Base-by-base conservation (phyloP, 2,888 invertebrate genomes). In the Myopa testacea region DNA sequence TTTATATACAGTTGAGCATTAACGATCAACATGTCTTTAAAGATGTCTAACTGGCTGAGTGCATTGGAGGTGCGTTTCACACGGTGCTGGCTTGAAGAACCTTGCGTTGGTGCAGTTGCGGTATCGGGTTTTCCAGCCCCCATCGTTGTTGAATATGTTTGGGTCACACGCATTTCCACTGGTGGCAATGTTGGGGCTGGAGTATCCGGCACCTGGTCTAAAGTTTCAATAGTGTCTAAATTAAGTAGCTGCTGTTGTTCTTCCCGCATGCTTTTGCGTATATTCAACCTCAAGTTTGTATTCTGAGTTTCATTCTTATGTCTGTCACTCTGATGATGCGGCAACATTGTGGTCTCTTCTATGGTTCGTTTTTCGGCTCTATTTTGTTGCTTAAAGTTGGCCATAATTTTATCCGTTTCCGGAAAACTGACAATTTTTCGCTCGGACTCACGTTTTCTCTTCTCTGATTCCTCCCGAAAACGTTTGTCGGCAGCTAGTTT, bases 1-100 rank as follows among this genome's bases (percentile, higher is more conserved):
- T 79, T 88, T 78, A 81, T 92, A 89, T 84, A 92, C 4, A 91
- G 87, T 83, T 92, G 92, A 1, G 92, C 92, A 80, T 92, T 92
- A 80, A 91, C 90, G 4, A 92, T 88, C 79, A 92, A 81, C 87
- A 90, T 89, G 77, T 89, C 86, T 80, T 86, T 88, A 60, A 86
- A 86, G 5, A 86, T 88, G 60, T 88, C 89, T 77, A 89, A 73
- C 72, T 86, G 87, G 0, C 86, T 86, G 16, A 86, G 81, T 0
- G 85, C 83, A 2, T 84, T 81, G 0, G 86, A 85, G 4, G 79
- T 72, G 4, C 83, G 83, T 14, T 81, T 81, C 50, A 80, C 74
- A 12, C 75, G 16, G 1, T 77, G 72, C 40, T n/a, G 73, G 10
- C 40, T 67, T 26, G 68, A 78, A 72, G 75, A 82, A 78, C n/a